Evolutionary conservation across 2,888 invertebrate genomes (phyloP), one percentile per base, ranked within the genome.

Genomic region (Coelopa pilipes): DNA sequence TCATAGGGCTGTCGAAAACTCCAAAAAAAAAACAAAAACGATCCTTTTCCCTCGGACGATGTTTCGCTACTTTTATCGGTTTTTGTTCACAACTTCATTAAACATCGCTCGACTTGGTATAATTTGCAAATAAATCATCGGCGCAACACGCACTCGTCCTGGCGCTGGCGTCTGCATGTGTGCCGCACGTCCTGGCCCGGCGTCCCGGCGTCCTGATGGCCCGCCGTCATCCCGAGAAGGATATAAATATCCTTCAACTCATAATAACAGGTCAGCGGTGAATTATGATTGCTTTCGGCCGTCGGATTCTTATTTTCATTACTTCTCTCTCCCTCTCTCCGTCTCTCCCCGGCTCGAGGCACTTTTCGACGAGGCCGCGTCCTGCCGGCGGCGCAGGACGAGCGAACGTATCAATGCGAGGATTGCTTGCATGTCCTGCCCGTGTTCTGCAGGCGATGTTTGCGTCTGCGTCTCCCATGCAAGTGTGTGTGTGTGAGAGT

Each of bases 391-490:
- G 63, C 70, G 24, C 49, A 21, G 60, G 60, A 59, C 59, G 21
- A n/a, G 49, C 24, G 75, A 76, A 76, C 76, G 75, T 78, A 77
- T 78, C 78, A 77, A 78, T 77, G 75, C 74, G 76, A 77, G 77
- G 76, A 77, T 75, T 34, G 34, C 34, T 78, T 76, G 62, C 75
- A 76, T 49, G 68, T 74, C 59, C 63, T 63, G 63, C 53, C 50
- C 46, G 63, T 65, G 34, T 34, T 2, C 7, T 34, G 2, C 34
- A n/a, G n/a, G n/a, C 50, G 1, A 50, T 24, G 15, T 49, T 0
- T 19, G 66, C 11, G 50, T 49, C 1, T 66, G 50, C 13, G 11
- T 49, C 15, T 50, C n/a, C n/a, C n/a, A n/a, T n/a, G n/a, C n/a
- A n/a, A n/a, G n/a, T n/a, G n/a, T n/a, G n/a, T n/a, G n/a, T n/a